phyloP scores from a whole-genome alignment of 2,797 vertebrate species.

The Chloroceryle inda region DNA sequence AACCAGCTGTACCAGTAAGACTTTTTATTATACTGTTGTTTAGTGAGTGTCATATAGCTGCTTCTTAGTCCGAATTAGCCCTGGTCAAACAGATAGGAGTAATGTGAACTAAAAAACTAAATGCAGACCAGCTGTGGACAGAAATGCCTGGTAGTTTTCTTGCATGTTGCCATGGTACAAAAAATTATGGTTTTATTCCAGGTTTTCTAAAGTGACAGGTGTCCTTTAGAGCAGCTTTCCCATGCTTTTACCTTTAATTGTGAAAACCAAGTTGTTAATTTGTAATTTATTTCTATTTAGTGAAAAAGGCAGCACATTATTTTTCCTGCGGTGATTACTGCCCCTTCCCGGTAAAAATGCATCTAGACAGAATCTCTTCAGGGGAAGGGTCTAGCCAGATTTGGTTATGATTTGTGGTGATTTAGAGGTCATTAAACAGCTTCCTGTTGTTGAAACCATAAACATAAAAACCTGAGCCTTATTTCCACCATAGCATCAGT shows the following conservation, averaged over 20 bases:
- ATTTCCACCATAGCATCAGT: not conserved
- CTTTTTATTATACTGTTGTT: conserved; percentile 43
- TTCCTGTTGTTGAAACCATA: not conserved
- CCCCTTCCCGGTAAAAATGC: not conserved
- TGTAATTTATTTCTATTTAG: not conserved
- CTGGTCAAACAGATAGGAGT: conserved; percentile 47
- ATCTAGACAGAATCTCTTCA: not conserved
- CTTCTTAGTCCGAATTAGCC: conserved; percentile 50
- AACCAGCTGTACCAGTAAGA: conserved; percentile 52
- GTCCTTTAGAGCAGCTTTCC: conserved; percentile 18
- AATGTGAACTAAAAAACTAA: conserved; percentile 38
- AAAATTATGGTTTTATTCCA: not conserved
- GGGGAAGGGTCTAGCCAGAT: not conserved
- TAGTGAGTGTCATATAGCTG: conserved; percentile 25
- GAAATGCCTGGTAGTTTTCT: conserved; percentile 39
- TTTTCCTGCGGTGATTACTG: not conserved
- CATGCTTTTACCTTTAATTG: conserved; percentile 30
- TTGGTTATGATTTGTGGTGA: not conserved
- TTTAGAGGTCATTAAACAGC: not conserved
- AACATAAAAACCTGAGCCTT: not conserved
- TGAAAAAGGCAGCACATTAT: not conserved
- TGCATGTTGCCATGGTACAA: not conserved
- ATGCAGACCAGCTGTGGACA: conserved; percentile 48
- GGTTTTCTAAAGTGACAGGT: conserved; percentile 37
- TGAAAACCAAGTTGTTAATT: not conserved